Evolutionary conservation across 2,113 vertebrate genomes (phyloP).

Genomic region (Podarcis raffonei): DNA sequence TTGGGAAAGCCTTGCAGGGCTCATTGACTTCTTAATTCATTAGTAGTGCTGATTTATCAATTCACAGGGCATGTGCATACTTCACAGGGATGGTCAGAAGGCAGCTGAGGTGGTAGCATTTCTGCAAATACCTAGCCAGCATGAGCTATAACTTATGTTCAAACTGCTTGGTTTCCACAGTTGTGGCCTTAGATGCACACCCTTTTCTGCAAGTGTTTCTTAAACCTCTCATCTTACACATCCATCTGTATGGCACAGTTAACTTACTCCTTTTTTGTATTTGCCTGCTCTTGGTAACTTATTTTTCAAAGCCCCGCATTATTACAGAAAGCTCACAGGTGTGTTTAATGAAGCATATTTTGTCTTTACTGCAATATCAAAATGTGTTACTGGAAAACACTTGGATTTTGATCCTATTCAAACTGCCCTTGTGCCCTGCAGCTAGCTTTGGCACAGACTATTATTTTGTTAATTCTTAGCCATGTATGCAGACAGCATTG

Average conservation of each 20-base stretch:
- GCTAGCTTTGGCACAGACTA: conserved; percentile 65
- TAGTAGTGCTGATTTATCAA: conserved; percentile 39
- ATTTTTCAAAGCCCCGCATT: conserved; percentile 66
- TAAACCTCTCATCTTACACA: conserved; percentile 50
- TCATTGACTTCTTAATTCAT: not conserved
- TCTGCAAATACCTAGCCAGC: conserved; percentile 44
- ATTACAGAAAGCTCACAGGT: conserved; percentile 69
- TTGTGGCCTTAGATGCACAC: not conserved
- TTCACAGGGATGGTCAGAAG: conserved; percentile 54
- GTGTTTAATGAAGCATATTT: conserved; percentile 77
- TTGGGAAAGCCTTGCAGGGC: not conserved
- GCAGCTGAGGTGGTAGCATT: conserved; percentile 48
- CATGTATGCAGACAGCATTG: conserved; percentile 43
- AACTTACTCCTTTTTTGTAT: conserved; percentile 68
- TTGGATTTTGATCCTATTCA: conserved; percentile 62
- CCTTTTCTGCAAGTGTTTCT: not conserved
- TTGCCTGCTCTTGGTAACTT: conserved; percentile 64
- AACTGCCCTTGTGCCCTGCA: conserved; percentile 67
- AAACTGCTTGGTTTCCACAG: conserved; percentile 36
- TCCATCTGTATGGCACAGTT: conserved; percentile 71
- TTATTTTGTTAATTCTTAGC: conserved; percentile 51
- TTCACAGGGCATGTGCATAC: conserved; percentile 32
- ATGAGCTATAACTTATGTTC: conserved; percentile 51
- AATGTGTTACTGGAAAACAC: conserved; percentile 73
- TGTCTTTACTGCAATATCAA: conserved; percentile 76